Percentiles rank a stretch among this genome's conserved stretches.
phyloP scores from a whole-genome alignment of 1,140 invertebrate species.

The Cheumatopsyche charites region DNA sequence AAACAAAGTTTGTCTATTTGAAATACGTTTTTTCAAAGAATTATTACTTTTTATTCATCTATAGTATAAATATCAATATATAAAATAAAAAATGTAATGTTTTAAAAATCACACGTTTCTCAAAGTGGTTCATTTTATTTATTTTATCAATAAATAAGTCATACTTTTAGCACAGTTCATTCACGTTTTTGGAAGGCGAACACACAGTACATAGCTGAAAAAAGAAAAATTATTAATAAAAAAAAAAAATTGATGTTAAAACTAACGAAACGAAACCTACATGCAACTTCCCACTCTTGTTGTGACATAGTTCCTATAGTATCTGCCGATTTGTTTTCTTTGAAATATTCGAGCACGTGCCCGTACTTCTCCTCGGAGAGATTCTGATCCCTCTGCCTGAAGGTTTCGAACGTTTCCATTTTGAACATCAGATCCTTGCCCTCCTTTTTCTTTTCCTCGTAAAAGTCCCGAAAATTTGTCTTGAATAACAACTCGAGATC shows the following conservation, averaged over 20 bases:
- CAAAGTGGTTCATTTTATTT: too few relatives aligned
- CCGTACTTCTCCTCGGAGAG: constrained; percentile 76
- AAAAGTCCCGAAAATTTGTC: constrained; percentile 83
- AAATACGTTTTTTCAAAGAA: too few relatives aligned
- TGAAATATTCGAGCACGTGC: constrained; percentile 70
- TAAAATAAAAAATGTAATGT: too few relatives aligned
- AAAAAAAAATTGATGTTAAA: constrained; percentile 32
- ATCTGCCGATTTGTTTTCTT: constrained; percentile 55
- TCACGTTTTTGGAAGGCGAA: constrained; percentile 24
- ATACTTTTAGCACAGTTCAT: background rate
- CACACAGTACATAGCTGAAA: constrained; percentile 32
- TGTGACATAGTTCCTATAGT: constrained; percentile 81
- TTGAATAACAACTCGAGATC: constrained; percentile 79
- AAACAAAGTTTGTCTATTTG: too few relatives aligned
- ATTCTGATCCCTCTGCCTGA: constrained; percentile 63
- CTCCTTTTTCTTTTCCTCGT: constrained; percentile 68
- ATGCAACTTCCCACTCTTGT: constrained; percentile 92
- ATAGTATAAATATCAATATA: too few relatives aligned
- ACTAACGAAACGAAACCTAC: constrained; percentile 62
- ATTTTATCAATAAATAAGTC: too few relatives aligned
- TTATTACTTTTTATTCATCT: too few relatives aligned
- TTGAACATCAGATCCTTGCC: constrained; percentile 70
- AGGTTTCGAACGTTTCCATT: constrained; percentile 78
- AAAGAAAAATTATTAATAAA: constrained; percentile 26
- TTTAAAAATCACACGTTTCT: too few relatives aligned